Evolutionary conservation across 2,113 vertebrate species (phyloP), one percentile per base, ranked within the genome.

Genomic region (Dipodomys spectabilis): DNA sequence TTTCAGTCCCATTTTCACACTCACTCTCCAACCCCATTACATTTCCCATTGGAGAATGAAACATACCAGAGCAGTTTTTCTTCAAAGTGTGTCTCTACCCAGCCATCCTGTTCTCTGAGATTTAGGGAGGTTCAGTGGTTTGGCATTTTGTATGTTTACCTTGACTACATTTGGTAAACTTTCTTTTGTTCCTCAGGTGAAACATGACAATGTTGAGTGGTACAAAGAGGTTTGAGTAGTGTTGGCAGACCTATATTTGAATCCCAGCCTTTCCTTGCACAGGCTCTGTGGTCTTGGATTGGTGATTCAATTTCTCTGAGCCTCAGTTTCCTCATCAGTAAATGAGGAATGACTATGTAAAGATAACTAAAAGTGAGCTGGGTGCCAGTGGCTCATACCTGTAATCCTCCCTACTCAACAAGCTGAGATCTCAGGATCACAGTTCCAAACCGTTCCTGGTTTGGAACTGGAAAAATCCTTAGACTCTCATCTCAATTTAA

Each of bases 21-120:
- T 32, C 1, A 13, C 23, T 3, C 64, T 35, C 15, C 2, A 0
- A 0, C 5, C 60, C n/a, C 28, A 0, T 28, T 44, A 7, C 18
- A 12, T 1, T 32, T n/a, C 67, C 25, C 30, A 1, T 16, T 35
- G 28, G 65, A 91, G 68, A 68, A 74, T 60, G 57, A 62, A 62
- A 25, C 67, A n/a, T 13, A 4, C 28, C 28, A 71, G 10, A 18
- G 19, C 69, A 32, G 16, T 1, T 20, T 72, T 7, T 20, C 67
- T 69, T 64, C 45, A n/a, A 20, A 45, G 32, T 0, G 8, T 5
- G 32, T 65, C 15, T 7, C 44, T n/a, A 23, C 6, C 78, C 15
- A 6, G 22, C 71, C 16, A 0, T 57, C 49, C 9, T 28, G 27
- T 53, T 79, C 77, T 25, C 28, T 22, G 60, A 44, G 4, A 77